Percentiles rank a stretch among this genome's conserved stretches.
Evolutionary conservation across 2,888 invertebrate species (phyloP).

Genomic region (Diarsia dahlii): DNA sequence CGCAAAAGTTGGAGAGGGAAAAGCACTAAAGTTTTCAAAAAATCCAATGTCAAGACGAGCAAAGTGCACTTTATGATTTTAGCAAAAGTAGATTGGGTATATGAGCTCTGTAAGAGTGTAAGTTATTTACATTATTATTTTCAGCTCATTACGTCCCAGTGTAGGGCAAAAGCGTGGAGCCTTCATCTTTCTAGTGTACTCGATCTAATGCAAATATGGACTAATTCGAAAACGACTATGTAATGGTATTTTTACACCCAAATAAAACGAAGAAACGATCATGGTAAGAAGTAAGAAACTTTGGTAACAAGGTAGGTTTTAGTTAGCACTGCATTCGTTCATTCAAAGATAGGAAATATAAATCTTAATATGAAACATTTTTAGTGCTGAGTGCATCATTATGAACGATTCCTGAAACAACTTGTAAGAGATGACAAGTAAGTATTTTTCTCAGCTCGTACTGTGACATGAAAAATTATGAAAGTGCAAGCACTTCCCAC

Average conservation of each 20-base stretch:
- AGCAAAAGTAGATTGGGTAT: too few species aligned
- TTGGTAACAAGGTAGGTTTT: neutral
- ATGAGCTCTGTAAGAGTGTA: too few species aligned
- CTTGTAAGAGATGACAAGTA: slow-evolving; percentile 24
- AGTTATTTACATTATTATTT: too few species aligned
- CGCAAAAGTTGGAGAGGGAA: neutral
- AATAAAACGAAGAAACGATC: neutral
- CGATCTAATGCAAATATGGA: too few species aligned
- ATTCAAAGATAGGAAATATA: neutral
- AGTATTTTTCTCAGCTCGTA: slow-evolving; percentile 21
- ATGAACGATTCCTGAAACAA: neutral
- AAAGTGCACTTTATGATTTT: neutral
- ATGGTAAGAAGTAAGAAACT: neutral
- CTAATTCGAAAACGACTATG: too few species aligned
- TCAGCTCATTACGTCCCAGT: too few species aligned
- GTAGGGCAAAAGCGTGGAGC: too few species aligned
- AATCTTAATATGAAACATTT: slow-evolving; percentile 17
- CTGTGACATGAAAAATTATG: slow-evolving; percentile 45
- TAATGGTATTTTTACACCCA: too few species aligned
- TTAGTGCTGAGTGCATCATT: neutral
- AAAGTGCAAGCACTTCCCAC: slow-evolving; percentile 34
- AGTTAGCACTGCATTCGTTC: neutral
- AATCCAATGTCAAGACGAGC: neutral
- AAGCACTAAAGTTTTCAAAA: neutral
- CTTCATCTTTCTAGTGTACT: too few species aligned